Conservation (phyloP, 1,140 invertebrate genomes). For the Aphaenogaster floridana region DNA sequence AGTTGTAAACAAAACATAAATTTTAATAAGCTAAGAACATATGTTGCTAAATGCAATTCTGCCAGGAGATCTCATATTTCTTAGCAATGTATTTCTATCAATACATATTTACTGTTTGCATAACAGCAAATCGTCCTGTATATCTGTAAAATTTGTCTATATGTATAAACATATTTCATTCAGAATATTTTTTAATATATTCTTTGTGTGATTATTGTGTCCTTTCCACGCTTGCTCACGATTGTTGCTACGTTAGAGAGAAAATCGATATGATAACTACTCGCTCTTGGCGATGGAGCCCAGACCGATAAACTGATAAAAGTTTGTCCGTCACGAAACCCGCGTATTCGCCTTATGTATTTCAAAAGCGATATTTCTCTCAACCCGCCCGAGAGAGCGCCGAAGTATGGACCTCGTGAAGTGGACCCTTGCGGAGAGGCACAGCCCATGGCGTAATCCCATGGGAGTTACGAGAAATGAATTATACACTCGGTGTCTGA, state of each 20-base stretch:
- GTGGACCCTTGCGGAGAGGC: constrained; percentile 64
- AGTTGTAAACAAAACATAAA: not conserved
- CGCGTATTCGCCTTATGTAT: constrained; percentile 37
- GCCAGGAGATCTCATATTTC: not conserved
- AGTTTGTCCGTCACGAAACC: not conserved
- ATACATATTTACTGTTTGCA: no score
- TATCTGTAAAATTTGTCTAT: not conserved
- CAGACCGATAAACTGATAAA: constrained; percentile 29
- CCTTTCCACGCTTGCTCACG: not conserved
- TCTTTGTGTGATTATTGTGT: not conserved
- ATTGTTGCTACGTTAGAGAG: not conserved
- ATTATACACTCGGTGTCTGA: constrained; percentile 78
- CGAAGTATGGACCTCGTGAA: constrained; percentile 51
- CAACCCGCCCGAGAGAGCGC: constrained; percentile 20
- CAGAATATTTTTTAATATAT: not conserved
- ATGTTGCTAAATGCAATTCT: not conserved
- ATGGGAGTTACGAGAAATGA: constrained; percentile 79
- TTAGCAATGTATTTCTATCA: not conserved
- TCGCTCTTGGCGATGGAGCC: not conserved
- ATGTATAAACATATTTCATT: not conserved
- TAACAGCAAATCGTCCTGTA: not conserved
- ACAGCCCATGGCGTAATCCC: constrained; percentile 74
- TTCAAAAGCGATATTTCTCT: constrained; percentile 47
- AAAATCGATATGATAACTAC: not conserved
- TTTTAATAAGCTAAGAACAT: not conserved